Evolutionary conservation across 2,888 invertebrate genomes (phyloP), one percentile per base, ranked within the genome.

Genomic region (Unio delphinus): DNA sequence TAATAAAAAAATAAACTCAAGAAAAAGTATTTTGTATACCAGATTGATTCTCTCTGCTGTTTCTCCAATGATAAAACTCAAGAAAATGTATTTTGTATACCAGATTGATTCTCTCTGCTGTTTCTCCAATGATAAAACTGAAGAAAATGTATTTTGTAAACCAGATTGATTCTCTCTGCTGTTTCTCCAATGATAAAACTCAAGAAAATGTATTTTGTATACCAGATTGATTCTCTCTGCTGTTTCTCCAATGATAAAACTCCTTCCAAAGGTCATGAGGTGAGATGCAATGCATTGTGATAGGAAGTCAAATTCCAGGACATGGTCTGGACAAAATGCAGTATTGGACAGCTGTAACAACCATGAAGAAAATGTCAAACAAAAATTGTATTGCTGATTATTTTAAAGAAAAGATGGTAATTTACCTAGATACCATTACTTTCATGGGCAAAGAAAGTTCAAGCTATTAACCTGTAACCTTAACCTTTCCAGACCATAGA

Each of bases 221-320:
- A 87, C 87, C 74, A 84, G 64, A 70, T 88, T 88, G 15, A 88
- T 82, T 69, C 80, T 78, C 28, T 85, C 83, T 20, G 80, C 75
- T 7, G 78, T 76, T 45, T 80, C 79, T 6, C 86, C 88, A 45
- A 86, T 78, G 23, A 87, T 83, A 17, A 86, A 75, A 66, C 82
- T 83, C 45, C 83, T 76, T 8, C 86, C 83, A 76, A 86, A 85
- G 2, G 87, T 87, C 79, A 86, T 83, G 1, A 88, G 83, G 72
- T 88, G 88, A 18, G 87, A 87, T 6, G 83, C 73, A 28, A 88
- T 82, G 63, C 84, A 83, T 56, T 78, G 77, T 54, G 82, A 73
- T 59, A 88, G 69, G 65, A 88, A 87, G 15, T 84, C 83, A 28
- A 74, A 75, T 65, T 86, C 88, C 45, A 86, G 64, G 34, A 78